Evolutionary conservation across 1,140 invertebrate genomes (phyloP), one percentile per base, ranked within the genome.

Genomic region (Trachymyrmex septentrionalis): DNA sequence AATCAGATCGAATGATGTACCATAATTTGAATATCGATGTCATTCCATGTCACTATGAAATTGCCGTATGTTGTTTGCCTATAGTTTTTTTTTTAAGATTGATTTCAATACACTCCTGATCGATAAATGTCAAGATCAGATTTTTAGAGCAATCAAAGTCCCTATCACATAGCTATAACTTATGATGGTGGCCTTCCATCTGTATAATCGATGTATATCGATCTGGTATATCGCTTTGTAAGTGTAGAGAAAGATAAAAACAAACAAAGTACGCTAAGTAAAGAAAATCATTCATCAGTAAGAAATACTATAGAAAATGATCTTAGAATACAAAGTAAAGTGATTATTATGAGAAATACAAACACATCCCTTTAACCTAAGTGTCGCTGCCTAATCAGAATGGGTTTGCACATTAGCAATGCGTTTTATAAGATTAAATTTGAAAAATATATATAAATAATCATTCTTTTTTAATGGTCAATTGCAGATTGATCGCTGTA

Each of bases 181-280:
- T 53, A 34, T 59, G 38, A 89, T 44, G 38, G 19, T 21, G 61
- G n/a, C 71, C 64, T 71, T 87, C 59, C 61, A 87, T 78, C 76
- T 14, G 57, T 67, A 55, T 73, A 66, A 87, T 84, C 44, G 44
- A 73, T 86, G 34, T 66, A 89, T 48, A 48, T 69, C 44, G 38
- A 73, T 84, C 78, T 67, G 73, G 77, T 73, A 72, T 57, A 90
- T 87, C 12, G 78, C 50, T 80, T 75, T 86, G 87, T 93, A 80
- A 67, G 91, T 85, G 87, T 92, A 94, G 88, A 93, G 89, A 93
- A 95, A 94, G 91, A 93, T 93, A 93, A 93, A 94, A 95, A 94
- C 93, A 93, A 95, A 94, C 92, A 66, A 77, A 93, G 89, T 89
- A 89, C 24, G 73, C 88, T 88, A 86, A 84, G 78, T 90, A 90